Evolutionary conservation across 2,113 vertebrate genomes (phyloP), one percentile per base, ranked within the genome.

Genomic region (Nerophis ophidion): DNA sequence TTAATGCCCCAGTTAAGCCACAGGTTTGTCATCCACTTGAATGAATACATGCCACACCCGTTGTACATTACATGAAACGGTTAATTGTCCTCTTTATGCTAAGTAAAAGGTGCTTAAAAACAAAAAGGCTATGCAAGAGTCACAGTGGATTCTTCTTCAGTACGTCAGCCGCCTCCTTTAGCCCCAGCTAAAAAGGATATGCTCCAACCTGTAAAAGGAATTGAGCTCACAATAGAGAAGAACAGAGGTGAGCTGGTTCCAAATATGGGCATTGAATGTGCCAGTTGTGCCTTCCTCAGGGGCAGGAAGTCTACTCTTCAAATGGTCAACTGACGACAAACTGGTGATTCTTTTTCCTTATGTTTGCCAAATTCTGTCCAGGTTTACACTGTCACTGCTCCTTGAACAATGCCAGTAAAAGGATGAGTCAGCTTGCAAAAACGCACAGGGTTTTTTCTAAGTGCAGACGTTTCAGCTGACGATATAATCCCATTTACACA

Each of bases 131-230:
- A 16, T 54, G 13, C 15, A n/a, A 54, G 5, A 45, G 10, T 38
- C 5, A 6, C 13, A 35, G n/a, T 44, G 51, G 40, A 35, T 68
- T 72, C 50, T 68, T 74, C 52, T 40, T 60, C 52, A 45, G 16
- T 13, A 55, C 36, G 36, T 35, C 19, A 54, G 35, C 59, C 70
- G 69, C 69, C 44, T 60, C 64, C 19, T 49, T 62, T 57, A 58
- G 48, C 56, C 56, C 4, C 5, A 55, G 73, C 46, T 7, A 3
- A 61, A 56, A 71, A 83, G 79, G 81, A 87, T 84, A 63, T 79
- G 82, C 82, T 85, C 66, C 61, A 80, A 88, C 84, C 86, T 89
- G 88, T 86, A 87, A 87, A 88, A 87, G 85, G 86, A 89, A 81
- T 84, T 84, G 80, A 77, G 74, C 74, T 67, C 48, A 15, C 61